Evolutionary conservation across 2,888 invertebrate genomes (phyloP).

Genomic region (Aproaerema taeniolella): DNA sequence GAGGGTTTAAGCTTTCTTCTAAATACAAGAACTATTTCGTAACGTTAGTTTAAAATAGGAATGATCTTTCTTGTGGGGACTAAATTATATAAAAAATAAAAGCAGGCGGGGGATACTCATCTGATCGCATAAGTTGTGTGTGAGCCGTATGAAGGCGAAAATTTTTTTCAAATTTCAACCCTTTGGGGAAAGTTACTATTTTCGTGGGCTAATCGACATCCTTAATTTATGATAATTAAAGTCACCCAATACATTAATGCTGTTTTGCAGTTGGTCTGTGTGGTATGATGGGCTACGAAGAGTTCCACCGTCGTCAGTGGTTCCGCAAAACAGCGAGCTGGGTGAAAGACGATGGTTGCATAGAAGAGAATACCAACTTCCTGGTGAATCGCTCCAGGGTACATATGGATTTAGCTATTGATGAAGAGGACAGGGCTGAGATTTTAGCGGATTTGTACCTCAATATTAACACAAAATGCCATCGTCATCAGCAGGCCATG

Average conservation of each 20-base stretch:
- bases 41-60: no score
- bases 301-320: slow-evolving; percentile 29
- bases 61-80: no score
- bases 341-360: slow-evolving; percentile 7
- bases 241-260: slow-evolving; percentile 3
- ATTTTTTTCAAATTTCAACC: no score
- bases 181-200: no score
- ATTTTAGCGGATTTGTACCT: not conserved
- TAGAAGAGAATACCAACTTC: slow-evolving; percentile 1
- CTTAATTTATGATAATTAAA: not conserved
- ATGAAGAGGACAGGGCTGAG: not conserved
- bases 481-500: slow-evolving; percentile 5
- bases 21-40: no score
- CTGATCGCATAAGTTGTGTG: no score
- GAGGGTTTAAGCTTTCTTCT: no score
- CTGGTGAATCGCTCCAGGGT: slow-evolving; percentile 1
- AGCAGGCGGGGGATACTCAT: no score
- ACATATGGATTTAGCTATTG: no score
- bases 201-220: not conserved
- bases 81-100: no score
- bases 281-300: slow-evolving; percentile 27
- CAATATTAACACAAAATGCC: no score
- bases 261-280: slow-evolving; percentile 15
- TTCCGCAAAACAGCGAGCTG: slow-evolving; percentile 19
- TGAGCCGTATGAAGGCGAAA: no score